Base-by-base conservation (phyloP, 2,888 invertebrate species). In the Drosophila silvestris region DNA sequence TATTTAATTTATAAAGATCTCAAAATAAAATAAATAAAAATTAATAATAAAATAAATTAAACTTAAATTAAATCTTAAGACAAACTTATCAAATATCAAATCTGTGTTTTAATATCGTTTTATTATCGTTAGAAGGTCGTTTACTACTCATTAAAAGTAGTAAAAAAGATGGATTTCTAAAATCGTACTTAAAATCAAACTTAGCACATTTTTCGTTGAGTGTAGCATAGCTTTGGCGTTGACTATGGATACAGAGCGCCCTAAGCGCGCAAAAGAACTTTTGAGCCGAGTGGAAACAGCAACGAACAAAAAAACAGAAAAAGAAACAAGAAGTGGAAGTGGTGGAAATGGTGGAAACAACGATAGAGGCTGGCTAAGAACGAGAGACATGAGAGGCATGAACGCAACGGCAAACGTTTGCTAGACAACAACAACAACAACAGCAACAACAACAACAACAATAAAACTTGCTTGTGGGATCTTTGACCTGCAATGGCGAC, bases 401-500 rank as follows among this genome's bases (percentile, higher is more conserved):
- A 57, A 57, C 57, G 57, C 57, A 57, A 74, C 67, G 67, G 67
- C 70, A 67, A 77, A 75, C 89, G 83, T 77, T 83, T 71, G 87
- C 89, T 86, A 89, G 90, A 86, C 88, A 85, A 58, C 57, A 39
- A 37, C 26, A 35, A 56, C 10, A 26, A 89, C 85, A 85, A 44
- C 57, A 57, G 28, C 35, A 54, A 19, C 10, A 54, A 3, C 16
- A 54, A 5, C 35, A 35, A 26, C 26, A 56, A 56, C 56, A 56
- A 57, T 47, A 30, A 89, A 86, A 86, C 85, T 87, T 71, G 85
- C 85, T 86, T 87, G 89, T 83, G 89, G 92, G 92, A 92, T 92
- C 92, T 92, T 92, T 92, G 92, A 92, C 93, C 93, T 91, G 84
- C 77, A 74, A 80, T 90, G 86, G 90, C 89, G 89, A 90, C 90